Evolutionary conservation across 2,888 invertebrate genomes (phyloP), one percentile per base, ranked within the genome.

Genomic region (Drosophila anceps): DNA sequence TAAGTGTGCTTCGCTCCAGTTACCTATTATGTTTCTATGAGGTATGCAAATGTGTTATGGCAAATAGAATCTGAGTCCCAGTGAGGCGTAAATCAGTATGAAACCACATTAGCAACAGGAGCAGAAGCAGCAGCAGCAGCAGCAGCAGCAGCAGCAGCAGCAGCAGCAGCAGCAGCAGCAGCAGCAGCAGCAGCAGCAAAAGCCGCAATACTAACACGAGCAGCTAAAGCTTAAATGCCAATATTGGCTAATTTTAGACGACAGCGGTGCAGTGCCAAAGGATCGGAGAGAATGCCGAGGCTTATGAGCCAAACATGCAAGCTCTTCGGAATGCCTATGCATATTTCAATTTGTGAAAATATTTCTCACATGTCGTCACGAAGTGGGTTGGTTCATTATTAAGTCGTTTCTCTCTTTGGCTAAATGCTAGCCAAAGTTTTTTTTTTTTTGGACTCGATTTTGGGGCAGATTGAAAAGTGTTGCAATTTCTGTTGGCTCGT

Each of bases 401-500:
- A 69, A 46, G 37, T 50, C 71, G 68, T 82, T 76, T 58, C 50
- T 63, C 54, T 20, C 9, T 20, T 48, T 58, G 69, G 50, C 69
- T 27, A 53, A 48, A 59, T 72, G 68, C 58, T 12, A 15, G 24
- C 5, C n/a, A n/a, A 2, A 5, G 13, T 27, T 27, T 46, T 8
- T 24, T 24, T 24, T 24, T 10, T 24, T 33, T 50, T 41, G 18
- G 59, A 18, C 63, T 71, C 64, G 71, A 70, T 67, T 54, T 35
- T 20, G n/a, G 41, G 69, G 39, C 54, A 82, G 88, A 90, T 82
- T 79, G 86, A 73, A 88, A 85, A 74, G 76, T 85, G 80, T 79
- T 72, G 72, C 70, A 64, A 64, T 66, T 71, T 58, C 33, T 53
- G 39, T 61, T 73, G 67, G 63, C 67, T 27, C 51, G 27, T 15